Conservation (phyloP, 2,113 vertebrate species). For the Laterallus jamaicensis region DNA sequence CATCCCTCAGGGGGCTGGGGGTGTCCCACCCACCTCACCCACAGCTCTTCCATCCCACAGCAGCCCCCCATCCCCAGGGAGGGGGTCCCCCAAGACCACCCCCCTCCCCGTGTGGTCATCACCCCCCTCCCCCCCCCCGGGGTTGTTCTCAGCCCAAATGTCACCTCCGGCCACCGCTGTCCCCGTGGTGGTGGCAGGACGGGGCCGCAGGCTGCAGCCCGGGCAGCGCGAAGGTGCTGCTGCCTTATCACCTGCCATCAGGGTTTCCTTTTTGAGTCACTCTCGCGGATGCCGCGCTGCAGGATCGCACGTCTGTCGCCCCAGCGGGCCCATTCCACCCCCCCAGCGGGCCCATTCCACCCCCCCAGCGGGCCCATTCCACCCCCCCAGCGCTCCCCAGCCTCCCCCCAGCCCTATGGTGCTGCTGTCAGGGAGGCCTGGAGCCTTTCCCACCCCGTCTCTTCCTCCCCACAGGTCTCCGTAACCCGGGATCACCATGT, state of each 20-base stretch:
- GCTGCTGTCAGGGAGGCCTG: fast-evolving
- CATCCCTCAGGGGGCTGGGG: neutral
- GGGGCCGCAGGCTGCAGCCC: fast-evolving
- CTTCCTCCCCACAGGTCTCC: neutral
- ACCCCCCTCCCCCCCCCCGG: neutral
- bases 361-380: too few species aligned
- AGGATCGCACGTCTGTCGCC: neutral
- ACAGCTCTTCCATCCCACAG: neutral
- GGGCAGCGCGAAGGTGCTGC: too few species aligned
- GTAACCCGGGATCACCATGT: neutral
- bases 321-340: neutral
- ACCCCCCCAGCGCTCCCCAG: too few species aligned
- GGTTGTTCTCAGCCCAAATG: neutral
- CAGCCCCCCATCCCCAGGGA: neutral
- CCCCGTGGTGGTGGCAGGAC: fast-evolving
- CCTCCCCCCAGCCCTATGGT: neutral
- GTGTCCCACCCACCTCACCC: neutral
- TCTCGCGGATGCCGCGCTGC: too few species aligned
- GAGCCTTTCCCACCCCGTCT: fast-evolving
- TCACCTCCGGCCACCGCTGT: neutral
- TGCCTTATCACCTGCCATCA: neutral
- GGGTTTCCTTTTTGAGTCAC: neutral
- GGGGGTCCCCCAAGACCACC: too few species aligned
- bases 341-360: too few species aligned
- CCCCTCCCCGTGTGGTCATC: too few species aligned